Evolutionary conservation across 35 echinoderm and acorn worm genomes (phyloP).

Genomic region (Chiridota heheva): DNA sequence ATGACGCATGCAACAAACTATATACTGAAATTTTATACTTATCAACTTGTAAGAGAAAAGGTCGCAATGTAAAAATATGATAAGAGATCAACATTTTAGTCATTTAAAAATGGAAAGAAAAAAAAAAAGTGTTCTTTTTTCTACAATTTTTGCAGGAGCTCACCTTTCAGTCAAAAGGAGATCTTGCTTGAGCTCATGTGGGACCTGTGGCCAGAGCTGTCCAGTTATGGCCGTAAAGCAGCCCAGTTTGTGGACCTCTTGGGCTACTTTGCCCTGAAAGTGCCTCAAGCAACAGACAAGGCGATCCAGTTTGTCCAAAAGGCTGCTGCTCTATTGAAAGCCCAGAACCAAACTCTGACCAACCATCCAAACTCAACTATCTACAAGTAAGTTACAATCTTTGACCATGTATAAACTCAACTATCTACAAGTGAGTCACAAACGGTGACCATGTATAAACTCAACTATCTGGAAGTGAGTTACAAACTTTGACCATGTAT

Average conservation of each 20-base stretch:
- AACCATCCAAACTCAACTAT: slow-evolving; percentile 99
- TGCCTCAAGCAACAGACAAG: slow-evolving; percentile 77
- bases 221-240: slow-evolving; percentile 87
- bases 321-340: slow-evolving; percentile 82
- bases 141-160: slow-evolving; percentile 67
- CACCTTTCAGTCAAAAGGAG: slow-evolving; percentile 69
- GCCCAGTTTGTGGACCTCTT: slow-evolving; percentile 97
- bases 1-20: too few relatives aligned
- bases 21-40: too few relatives aligned
- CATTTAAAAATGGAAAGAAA: too few relatives aligned
- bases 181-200: slow-evolving; percentile 90
- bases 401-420: too few relatives aligned
- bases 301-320: slow-evolving; percentile 94
- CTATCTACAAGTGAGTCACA: too few relatives aligned
- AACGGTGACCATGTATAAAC: too few relatives aligned
- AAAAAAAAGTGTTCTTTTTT: too few relatives aligned
- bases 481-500: too few relatives aligned
- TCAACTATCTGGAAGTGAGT: too few relatives aligned
- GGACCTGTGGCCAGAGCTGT: slow-evolving; percentile 95
- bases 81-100: too few relatives aligned
- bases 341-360: slow-evolving; percentile 84
- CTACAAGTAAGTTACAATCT: slow-evolving; percentile 99
- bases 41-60: too few relatives aligned
- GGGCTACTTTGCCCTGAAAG: slow-evolving; percentile 97
- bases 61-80: too few relatives aligned